Evolutionary conservation across 2,797 vertebrate species (phyloP).

Genomic region (Pangasius macronema): DNA sequence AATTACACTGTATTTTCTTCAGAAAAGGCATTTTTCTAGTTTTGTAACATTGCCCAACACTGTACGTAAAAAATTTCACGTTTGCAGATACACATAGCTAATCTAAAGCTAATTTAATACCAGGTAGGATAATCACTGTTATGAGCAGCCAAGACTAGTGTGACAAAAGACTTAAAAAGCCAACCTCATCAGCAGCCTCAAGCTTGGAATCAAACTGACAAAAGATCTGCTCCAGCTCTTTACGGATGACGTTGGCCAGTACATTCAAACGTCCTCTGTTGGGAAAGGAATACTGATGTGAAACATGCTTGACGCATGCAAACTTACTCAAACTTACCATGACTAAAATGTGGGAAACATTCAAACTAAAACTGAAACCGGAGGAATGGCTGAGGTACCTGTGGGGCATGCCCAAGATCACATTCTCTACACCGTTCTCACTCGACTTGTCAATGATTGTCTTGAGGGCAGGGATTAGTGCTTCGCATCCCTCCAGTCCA

Average conservation of each 20-base stretch:
- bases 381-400: slow-evolving; percentile 66
- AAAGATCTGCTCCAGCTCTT: slow-evolving; percentile 89
- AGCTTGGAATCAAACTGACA: slow-evolving; percentile 89
- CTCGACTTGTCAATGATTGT: slow-evolving; percentile 89
- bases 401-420: slow-evolving; percentile 91
- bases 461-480: slow-evolving; percentile 86
- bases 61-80: not conserved
- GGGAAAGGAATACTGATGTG: not conserved
- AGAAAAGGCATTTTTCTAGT: not conserved
- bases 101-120: not conserved
- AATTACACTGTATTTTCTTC: not conserved
- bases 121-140: not conserved
- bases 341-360: not conserved
- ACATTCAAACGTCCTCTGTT: slow-evolving; percentile 84
- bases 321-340: not conserved
- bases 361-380: not conserved
- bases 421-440: slow-evolving; percentile 82
- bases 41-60: not conserved
- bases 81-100: not conserved
- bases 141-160: not conserved
- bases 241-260: slow-evolving; percentile 85
- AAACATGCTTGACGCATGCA: not conserved
- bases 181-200: slow-evolving; percentile 86
- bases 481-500: slow-evolving; percentile 86
- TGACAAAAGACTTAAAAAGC: not conserved